phyloP scores from a whole-genome alignment of 2,797 vertebrate genomes.

The Alcedo atthis region DNA sequence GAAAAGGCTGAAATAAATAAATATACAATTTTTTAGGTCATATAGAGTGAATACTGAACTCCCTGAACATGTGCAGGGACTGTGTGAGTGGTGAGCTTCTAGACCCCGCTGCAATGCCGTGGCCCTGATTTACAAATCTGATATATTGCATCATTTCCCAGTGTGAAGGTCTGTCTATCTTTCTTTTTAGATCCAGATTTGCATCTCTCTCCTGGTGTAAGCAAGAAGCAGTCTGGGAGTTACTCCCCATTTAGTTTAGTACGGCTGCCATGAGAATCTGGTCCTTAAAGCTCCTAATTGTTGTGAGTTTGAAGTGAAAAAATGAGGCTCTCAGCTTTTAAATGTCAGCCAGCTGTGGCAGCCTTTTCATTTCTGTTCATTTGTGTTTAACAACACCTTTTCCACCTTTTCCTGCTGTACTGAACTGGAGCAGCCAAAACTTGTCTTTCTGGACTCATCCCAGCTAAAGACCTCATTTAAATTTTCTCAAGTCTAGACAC shows the following conservation, averaged over 20 bases:
- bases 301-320: neutral
- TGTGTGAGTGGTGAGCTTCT: fast-evolving
- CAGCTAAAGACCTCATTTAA: neutral
- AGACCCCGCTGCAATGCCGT: neutral
- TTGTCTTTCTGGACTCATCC: neutral
- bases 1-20: neutral
- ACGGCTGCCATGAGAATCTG: neutral
- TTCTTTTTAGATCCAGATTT: neutral
- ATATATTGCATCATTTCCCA: neutral
- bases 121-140: neutral
- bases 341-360: neutral
- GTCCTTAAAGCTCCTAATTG: neutral
- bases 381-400: slow-evolving; percentile 42
- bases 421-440: neutral
- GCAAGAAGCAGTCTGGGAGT: neutral
- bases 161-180: neutral
- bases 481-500: neutral
- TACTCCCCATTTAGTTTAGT: neutral
- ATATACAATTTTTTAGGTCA: neutral
- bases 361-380: neutral
- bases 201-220: neutral
- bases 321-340: neutral
- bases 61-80: neutral
- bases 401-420: neutral
- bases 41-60: neutral